Evolutionary conservation across 35 echinoderm and acorn worm genomes (phyloP).

Genomic region (Ptychodera flava): DNA sequence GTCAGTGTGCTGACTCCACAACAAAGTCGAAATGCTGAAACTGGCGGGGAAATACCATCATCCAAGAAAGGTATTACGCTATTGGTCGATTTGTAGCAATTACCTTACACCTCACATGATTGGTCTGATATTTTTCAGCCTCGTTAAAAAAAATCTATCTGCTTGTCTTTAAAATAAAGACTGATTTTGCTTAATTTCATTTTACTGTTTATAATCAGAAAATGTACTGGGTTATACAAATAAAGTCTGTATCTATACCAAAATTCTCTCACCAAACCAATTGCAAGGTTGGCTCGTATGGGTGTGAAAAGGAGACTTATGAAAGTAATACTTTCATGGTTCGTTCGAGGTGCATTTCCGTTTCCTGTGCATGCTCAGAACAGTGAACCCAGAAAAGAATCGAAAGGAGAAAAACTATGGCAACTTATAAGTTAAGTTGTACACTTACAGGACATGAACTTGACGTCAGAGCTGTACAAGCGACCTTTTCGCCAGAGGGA

Average conservation of each 20-base stretch:
- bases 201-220: too few relatives aligned
- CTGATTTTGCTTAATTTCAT: too few relatives aligned
- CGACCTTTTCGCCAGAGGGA: conserved; percentile 41
- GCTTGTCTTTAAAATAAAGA: too few relatives aligned
- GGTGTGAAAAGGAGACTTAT: too few relatives aligned
- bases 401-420: background rate
- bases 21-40: background rate
- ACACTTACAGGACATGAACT: conserved; percentile 80
- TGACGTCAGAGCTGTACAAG: conserved; percentile 72
- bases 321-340: too few relatives aligned
- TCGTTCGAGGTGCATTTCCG: background rate
- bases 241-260: too few relatives aligned
- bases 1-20: too few relatives aligned
- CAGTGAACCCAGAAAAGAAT: background rate
- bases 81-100: background rate
- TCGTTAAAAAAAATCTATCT: background rate
- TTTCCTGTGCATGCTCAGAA: background rate
- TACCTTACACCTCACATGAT: background rate
- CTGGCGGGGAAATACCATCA: background rate
- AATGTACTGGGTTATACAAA: too few relatives aligned
- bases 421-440: conserved; percentile 66
- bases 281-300: too few relatives aligned
- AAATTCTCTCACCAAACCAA: too few relatives aligned
- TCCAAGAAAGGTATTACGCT: background rate
- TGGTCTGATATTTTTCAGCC: background rate